Evolutionary conservation across 2,797 vertebrate species (phyloP).

Genomic region (Sarcophilus harrisii): DNA sequence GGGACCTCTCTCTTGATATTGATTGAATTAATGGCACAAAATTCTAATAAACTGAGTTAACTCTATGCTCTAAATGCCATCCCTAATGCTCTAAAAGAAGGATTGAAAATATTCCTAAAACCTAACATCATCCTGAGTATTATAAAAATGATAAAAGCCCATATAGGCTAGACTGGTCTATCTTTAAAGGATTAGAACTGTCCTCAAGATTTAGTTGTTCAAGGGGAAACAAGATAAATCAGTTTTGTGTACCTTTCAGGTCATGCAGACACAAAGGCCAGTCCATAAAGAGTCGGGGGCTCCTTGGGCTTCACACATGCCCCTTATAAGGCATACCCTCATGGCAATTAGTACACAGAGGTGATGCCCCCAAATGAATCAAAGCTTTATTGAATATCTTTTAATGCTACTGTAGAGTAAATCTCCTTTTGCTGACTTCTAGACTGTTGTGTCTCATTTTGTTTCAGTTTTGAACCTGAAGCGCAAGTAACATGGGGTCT

Average conservation of each 20-base stretch:
- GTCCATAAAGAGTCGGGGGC: background rate
- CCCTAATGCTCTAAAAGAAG: background rate
- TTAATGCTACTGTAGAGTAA: background rate
- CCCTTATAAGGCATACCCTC: background rate
- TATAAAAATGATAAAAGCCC: background rate
- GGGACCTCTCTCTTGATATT: background rate
- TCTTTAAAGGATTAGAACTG: background rate
- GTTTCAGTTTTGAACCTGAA: background rate
- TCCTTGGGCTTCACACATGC: background rate
- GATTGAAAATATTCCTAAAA: background rate
- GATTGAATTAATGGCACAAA: background rate
- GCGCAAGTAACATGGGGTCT: background rate
- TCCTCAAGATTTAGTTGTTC: background rate
- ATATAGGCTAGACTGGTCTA: background rate
- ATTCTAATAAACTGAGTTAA: background rate
- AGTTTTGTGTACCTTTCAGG: background rate
- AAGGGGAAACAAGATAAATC: background rate
- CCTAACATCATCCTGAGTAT: background rate
- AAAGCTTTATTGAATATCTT: background rate
- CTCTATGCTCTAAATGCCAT: background rate
- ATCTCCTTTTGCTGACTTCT: background rate
- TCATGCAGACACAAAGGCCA: background rate
- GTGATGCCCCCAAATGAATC: background rate
- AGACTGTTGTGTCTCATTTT: background rate
- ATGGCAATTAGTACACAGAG: background rate